phyloP scores from a whole-genome alignment of 2,113 vertebrate genomes.

The Stercorarius parasiticus region DNA sequence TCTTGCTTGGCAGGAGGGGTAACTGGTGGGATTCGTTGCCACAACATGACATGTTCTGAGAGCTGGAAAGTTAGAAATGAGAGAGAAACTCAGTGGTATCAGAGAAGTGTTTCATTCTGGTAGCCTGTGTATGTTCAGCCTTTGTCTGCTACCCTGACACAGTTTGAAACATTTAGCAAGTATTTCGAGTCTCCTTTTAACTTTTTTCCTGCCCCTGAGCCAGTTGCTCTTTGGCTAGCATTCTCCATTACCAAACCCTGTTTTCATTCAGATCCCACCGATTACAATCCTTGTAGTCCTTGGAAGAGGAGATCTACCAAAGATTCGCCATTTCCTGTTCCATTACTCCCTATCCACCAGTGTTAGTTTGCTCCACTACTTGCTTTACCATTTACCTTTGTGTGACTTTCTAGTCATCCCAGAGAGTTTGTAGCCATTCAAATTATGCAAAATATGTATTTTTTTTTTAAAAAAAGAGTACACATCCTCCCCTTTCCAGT shows the following conservation, averaged over 20 bases:
- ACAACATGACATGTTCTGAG: background rate
- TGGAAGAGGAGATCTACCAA: background rate
- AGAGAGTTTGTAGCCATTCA: background rate
- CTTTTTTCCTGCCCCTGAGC: background rate
- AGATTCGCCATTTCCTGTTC: background rate
- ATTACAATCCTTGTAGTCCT: background rate
- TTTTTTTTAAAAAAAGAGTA: background rate
- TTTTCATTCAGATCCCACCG: background rate
- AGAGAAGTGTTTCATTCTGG: constrained; percentile 78
- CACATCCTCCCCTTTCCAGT: background rate
- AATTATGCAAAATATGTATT: background rate
- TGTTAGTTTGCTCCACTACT: background rate
- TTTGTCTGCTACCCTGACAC: constrained; percentile 68
- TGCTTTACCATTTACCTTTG: background rate
- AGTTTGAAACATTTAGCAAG: background rate
- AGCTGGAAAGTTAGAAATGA: background rate
- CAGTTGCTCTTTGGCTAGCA: background rate
- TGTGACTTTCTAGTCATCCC: background rate
- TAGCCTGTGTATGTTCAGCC: constrained; percentile 77
- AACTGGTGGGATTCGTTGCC: background rate
- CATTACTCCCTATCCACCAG: background rate
- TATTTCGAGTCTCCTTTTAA: background rate
- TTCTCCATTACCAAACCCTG: background rate
- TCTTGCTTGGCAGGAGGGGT: background rate
- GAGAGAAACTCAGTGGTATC: background rate